Percentiles rank a stretch among this genome's conserved stretches.
Conservation (phyloP, 23 tunicate species). For the Styela plicata region DNA sequence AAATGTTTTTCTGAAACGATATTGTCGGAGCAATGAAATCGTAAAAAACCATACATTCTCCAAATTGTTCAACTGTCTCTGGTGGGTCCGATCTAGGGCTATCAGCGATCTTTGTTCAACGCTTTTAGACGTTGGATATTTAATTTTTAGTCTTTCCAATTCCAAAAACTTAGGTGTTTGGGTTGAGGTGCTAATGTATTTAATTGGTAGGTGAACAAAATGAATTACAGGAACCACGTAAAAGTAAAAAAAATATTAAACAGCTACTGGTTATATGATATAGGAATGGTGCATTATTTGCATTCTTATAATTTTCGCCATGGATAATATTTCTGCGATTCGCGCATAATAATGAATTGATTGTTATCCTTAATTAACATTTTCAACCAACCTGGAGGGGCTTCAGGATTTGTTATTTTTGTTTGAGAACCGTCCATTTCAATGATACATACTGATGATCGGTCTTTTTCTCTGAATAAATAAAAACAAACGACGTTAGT, state of each 20-base stretch:
- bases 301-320: background rate
- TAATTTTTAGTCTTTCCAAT: too few species aligned
- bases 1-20: too few species aligned
- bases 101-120: too few species aligned
- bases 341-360: background rate
- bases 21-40: too few species aligned
- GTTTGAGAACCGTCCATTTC: slow-evolving; percentile 76
- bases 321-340: background rate
- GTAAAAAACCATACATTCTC: too few species aligned
- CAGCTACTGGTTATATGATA: background rate
- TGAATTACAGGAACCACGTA: background rate
- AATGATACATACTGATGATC: slow-evolving; percentile 66
- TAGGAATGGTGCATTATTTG: background rate
- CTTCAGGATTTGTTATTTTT: slow-evolving; percentile 67
- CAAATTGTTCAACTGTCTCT: too few species aligned
- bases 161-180: too few species aligned
- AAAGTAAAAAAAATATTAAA: background rate
- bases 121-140: too few species aligned
- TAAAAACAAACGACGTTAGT: too few species aligned
- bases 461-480: slow-evolving; percentile 79
- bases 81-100: too few species aligned
- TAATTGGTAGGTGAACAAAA: slow-evolving; percentile 17
- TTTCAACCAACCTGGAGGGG: slow-evolving; percentile 66
- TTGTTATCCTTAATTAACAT: background rate
- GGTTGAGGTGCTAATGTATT: too few species aligned